These are phyloP conservation scores for Dynastes grantii DNA, from an alignment of 2,888 invertebrate species.

Conservation along the genomic window DNA sequence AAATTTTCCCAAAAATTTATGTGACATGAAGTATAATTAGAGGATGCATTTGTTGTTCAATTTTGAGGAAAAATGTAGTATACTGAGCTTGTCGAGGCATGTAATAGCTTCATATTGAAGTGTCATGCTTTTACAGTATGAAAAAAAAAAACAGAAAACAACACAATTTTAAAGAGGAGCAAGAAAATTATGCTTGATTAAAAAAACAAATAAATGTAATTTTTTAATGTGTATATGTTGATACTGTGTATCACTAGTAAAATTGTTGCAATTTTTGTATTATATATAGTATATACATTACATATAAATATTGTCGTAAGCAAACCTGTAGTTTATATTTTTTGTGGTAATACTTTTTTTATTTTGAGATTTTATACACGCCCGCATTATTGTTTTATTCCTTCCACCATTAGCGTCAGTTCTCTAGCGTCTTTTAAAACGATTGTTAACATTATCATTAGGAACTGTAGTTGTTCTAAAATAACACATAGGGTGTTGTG, in stretches of 20 bases:
- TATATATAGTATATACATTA: slow-evolving; percentile 51
- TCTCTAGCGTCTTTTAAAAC: not conserved
- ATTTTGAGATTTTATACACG: slow-evolving; percentile 10
- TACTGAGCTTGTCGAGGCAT: slow-evolving; percentile 49
- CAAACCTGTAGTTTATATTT: slow-evolving; percentile 29
- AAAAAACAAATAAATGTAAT: slow-evolving; percentile 49
- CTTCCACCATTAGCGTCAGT: not conserved
- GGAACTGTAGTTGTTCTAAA: slow-evolving; percentile 2
- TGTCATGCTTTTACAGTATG: slow-evolving; percentile 50
- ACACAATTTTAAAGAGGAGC: slow-evolving; percentile 46
- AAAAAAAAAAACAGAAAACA: slow-evolving; percentile 48
- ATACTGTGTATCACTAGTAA: slow-evolving; percentile 73
- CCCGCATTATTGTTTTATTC: not conserved
- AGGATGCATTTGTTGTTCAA: slow-evolving; percentile 47
- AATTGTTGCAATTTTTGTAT: slow-evolving; percentile 70
- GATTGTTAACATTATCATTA: slow-evolving; percentile 16
- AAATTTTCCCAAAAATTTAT: slow-evolving; percentile 54
- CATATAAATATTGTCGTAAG: slow-evolving; percentile 34
- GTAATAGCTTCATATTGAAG: slow-evolving; percentile 67
- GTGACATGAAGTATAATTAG: slow-evolving; percentile 51
- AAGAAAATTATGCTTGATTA: slow-evolving; percentile 30
- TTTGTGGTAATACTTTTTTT: not conserved
- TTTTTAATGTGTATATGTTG: slow-evolving; percentile 63
- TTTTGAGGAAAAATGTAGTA: slow-evolving; percentile 44
- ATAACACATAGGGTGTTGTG: slow-evolving; percentile 41